phyloP scores from a whole-genome alignment of 2,888 invertebrate genomes.

The Allygus modestus region DNA sequence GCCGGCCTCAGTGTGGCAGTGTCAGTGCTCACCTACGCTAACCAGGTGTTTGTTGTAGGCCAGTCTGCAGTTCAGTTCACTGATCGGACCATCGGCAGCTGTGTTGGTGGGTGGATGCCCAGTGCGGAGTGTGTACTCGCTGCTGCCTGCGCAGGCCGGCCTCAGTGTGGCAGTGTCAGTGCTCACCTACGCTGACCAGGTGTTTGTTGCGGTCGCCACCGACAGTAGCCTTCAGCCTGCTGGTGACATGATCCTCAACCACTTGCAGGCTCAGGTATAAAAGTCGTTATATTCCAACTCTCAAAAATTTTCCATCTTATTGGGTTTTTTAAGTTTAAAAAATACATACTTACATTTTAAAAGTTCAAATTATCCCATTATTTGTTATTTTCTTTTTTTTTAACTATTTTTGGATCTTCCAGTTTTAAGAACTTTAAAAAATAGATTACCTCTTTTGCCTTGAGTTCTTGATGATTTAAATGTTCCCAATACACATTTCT shows the following conservation, averaged over 20 bases:
- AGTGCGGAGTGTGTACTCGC: slow-evolving; percentile 71
- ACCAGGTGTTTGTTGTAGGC: slow-evolving; percentile 68
- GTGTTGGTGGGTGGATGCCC: slow-evolving; percentile 74
- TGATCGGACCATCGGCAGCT: slow-evolving; percentile 75
- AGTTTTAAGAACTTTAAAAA: too few species aligned
- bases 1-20: slow-evolving; percentile 73
- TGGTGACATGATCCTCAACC: slow-evolving; percentile 70
- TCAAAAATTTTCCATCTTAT: too few species aligned
- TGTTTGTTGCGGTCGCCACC: slow-evolving; percentile 76
- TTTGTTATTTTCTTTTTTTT: too few species aligned
- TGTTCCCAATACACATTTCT: too few species aligned
- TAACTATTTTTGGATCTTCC: too few species aligned
- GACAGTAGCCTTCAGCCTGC: slow-evolving; percentile 71
- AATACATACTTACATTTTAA: too few species aligned
- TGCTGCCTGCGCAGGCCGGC: slow-evolving; percentile 75
- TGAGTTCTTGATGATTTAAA: too few species aligned
- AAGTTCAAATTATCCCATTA: too few species aligned
- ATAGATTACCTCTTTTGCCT: too few species aligned
- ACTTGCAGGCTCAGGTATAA: slow-evolving; percentile 71
- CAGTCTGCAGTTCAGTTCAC: slow-evolving; percentile 74
- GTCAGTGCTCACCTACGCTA: slow-evolving; percentile 69
- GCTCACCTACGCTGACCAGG: slow-evolving; percentile 76
- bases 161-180: slow-evolving; percentile 76
- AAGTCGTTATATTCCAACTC: slow-evolving; percentile 40
- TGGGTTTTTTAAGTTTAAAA: background rate